Evolutionary conservation across 2,113 vertebrate species (phyloP), one percentile per base, ranked within the genome.

Genomic region (Xenopus borealis): DNA sequence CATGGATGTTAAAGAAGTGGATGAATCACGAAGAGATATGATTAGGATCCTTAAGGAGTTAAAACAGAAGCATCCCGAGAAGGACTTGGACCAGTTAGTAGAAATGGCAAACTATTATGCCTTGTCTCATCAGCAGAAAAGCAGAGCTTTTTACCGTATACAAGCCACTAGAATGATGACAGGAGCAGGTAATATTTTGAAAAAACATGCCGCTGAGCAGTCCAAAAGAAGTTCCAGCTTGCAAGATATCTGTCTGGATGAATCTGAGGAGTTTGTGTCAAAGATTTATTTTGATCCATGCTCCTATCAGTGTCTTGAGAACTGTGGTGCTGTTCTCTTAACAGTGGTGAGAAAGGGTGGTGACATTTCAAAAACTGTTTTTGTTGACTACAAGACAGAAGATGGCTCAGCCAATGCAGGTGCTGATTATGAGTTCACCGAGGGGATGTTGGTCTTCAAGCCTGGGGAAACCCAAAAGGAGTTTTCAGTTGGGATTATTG

Each of bases 101-200:
- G 97, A 99, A 86, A 98, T 99, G 96, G 97, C 97, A 75, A 99
- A 99, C 83, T 99, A 99, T 81, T 93, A 97, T 0, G 97, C 97
- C 9, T 92, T 99, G 69, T 98, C 97, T 55, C 97, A 99, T 69
- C 97, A 99, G 84, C 97, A 98, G 78, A 99, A 99, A 87, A 99
- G 97, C 87, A 91, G 97, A 13, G 97, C 97, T 33, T 99, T 99
- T 85, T 99, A 99, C 84, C 94, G 97, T 71, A 99, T 99, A 83
- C 97, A 99, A 55, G 97, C 97, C 30, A 99, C 96, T 1, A 94
- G 97, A 17, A 98, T 97, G 96, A 99, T 99, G 97, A 99, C 96
- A 0, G 97, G 97, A 0, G 96, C 97, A 0, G 97, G 97, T 44
- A 99, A 99, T 65, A 97, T 99, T 80, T 88, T 99, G 79, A 99